A percentile compares a stretch with the other conserved stretches of the same genome.
Evolutionary conservation across 2,113 vertebrate genomes (phyloP).

Genomic region (Indicator maculatus): DNA sequence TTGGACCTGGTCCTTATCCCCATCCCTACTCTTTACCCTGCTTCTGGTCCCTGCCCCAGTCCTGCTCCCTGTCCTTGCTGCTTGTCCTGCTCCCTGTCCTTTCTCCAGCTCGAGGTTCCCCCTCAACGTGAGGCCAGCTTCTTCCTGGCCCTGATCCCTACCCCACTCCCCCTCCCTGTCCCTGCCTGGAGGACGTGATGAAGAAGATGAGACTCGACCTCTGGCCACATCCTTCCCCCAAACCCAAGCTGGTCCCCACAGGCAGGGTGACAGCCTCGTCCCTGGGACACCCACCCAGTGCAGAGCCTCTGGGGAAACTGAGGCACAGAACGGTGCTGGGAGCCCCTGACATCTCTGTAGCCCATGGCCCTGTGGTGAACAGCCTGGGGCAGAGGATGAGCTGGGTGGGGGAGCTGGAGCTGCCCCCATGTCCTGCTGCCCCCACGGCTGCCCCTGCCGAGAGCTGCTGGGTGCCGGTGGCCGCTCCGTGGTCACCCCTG

Average conservation of each 20-base stretch:
- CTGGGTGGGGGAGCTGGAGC: fast-evolving
- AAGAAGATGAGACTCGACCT: neutral
- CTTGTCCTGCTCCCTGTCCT: no score
- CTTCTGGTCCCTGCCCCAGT: no score
- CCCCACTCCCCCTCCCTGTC: neutral
- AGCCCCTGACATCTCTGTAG: neutral
- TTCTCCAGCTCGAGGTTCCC: no score
- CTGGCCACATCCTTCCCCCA: neutral
- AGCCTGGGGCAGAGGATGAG: neutral
- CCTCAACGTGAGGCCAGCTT: no score
- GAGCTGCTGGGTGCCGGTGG: neutral
- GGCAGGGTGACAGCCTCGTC: fast-evolving
- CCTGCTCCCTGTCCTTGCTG: no score
- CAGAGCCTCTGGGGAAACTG: neutral
- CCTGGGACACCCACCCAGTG: neutral
- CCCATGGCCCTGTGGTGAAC: neutral
- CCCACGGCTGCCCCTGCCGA: neutral
- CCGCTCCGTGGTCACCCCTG: neutral
- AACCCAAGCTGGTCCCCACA: neutral
- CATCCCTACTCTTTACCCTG: no score
- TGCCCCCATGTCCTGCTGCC: neutral
- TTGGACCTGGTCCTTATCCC: no score
- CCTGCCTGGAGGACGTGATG: neutral
- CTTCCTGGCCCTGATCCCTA: no score
- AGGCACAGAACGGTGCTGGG: neutral